Evolutionary conservation across 2,888 invertebrate genomes (phyloP).

Genomic region (Pherbina coryleti): DNA sequence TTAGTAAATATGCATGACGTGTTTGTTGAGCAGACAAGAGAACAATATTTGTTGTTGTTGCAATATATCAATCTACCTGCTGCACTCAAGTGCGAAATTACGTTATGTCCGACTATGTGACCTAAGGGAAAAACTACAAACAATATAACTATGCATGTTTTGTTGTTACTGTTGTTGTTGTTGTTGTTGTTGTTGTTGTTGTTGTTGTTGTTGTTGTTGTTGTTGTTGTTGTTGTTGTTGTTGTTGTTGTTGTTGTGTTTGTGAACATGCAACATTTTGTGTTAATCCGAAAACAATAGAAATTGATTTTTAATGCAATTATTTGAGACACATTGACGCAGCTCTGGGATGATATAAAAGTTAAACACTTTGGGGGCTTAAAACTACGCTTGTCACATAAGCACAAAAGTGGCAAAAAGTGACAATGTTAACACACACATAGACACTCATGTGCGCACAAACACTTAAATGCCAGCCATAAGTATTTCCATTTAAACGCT

Average conservation of each 20-base stretch:
- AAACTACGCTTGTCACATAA: no score
- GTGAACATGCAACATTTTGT: slow-evolving; percentile 30
- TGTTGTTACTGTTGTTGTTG: slow-evolving; percentile 15
- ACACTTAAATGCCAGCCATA: no score
- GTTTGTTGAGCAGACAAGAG: neutral
- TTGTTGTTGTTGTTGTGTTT: slow-evolving; percentile 34
- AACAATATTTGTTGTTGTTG: slow-evolving; percentile 22
- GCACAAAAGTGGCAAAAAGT: no score
- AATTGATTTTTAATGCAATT: slow-evolving; percentile 8
- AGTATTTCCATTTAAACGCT: no score
- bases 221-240: slow-evolving; percentile 9
- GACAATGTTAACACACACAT: no score
- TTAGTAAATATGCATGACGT: no score
- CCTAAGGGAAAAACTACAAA: neutral
- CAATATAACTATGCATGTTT: neutral
- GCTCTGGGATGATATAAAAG: neutral
- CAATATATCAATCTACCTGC: slow-evolving; percentile 5
- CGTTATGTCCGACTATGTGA: slow-evolving; percentile 2
- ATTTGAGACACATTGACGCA: neutral
- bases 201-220: slow-evolving; percentile 35
- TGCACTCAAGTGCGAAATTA: slow-evolving; percentile 26
- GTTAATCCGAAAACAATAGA: slow-evolving; percentile 29
- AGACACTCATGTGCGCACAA: no score
- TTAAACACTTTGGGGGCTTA: neutral
- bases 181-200: slow-evolving; percentile 30